Evolutionary conservation across 2,113 vertebrate species (phyloP), one percentile per base, ranked within the genome.

Genomic region (Laterallus jamaicensis): DNA sequence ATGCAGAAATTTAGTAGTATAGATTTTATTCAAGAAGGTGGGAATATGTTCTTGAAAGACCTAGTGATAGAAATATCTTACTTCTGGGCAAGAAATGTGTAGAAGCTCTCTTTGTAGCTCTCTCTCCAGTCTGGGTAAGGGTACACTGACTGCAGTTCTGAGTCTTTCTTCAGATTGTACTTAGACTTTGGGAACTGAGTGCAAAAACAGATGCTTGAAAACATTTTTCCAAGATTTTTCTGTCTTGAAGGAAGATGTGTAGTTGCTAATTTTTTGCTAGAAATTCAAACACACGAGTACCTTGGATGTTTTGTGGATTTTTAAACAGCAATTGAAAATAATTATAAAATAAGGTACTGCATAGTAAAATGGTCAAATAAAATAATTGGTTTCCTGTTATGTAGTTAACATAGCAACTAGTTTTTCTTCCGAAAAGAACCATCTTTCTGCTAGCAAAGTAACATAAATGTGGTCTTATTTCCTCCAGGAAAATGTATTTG

Each of bases 401-500:
- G 18, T 49, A 60, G 8, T 59, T 74, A 59, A n/a, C 15, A 4
- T 52, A 73, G 31, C 31, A 54, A 32, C 10, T 37, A 44, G 1
- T 25, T 82, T 70, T 83, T 67, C 37, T 86, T 93, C 31, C 11
- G 12, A 25, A 88, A 87, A 71, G 11, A 80, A 44, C 25, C 2
- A 42, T 50, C 32, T 84, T 84, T 89, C 39, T n/a, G 14, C 15
- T 66, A 73, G 18, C 20, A 63, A 74, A 52, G 11, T 28, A 60
- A 71, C 31, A 29, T 20, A 15, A 88, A 3, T 39, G 16, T 68
- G 9, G 7, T 58, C 44, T 75, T 31, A 21, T 82, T 56, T 86
- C 19, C 62, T 60, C 8, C 76, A 99, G 99, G 98, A 98, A 55
- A 99, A 99, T 3, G 99, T 98, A 25, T 89, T 98, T 26, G 99